Evolutionary conservation across 2,113 vertebrate species (phyloP), one percentile per base, ranked within the genome.

Genomic region (Chelonoidis abingdonii): DNA sequence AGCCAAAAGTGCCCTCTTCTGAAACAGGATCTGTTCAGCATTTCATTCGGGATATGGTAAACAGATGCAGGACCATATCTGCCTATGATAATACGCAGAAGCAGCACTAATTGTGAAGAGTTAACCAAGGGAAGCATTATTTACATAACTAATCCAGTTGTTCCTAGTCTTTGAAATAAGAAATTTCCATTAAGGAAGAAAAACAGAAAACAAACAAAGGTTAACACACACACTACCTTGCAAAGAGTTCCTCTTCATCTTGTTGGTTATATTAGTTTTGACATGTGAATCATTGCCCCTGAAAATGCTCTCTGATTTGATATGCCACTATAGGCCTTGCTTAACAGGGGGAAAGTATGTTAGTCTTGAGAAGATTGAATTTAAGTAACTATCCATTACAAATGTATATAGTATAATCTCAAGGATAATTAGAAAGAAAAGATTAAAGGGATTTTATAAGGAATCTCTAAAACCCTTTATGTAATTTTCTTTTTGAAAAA

Each of bases 1-100:
- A 97, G 96, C 96, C 97, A 95, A 80, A 98, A 97, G 97, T 97
- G 97, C 96, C 97, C 96, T 97, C 96, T 6, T 89, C 80, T 87
- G 94, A 95, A 95, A 65, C 90, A 47, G 93, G 93, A 95, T 94
- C 92, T 95, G 82, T 87, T 94, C 59, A 44, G 21, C 87, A 8
- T 95, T 88, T 87, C 86, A 19, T 31, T 91, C 62, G 8, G 0
- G 87, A 29, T 50, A 0, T 2, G 16, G 47, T 38, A n/a, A 80
- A 49, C 59, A 72, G 87, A 81, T 91, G 91, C 93, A 78, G 47
- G 62, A 1, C 76, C 27, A 29, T 86, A 88, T 95, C 93, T 44
- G 22, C n/a, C 21, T 94, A 21, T 96, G 86, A 92, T 93, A 83
- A 95, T 75, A 52, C 87, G 82, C 94, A 80, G 62, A 6, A 89